A percentile compares a stretch with the other conserved stretches of the same genome.
These are phyloP conservation scores for Aphelinus atriplicis DNA, from an alignment of 1,140 invertebrate species.

Conservation along the genomic window DNA sequence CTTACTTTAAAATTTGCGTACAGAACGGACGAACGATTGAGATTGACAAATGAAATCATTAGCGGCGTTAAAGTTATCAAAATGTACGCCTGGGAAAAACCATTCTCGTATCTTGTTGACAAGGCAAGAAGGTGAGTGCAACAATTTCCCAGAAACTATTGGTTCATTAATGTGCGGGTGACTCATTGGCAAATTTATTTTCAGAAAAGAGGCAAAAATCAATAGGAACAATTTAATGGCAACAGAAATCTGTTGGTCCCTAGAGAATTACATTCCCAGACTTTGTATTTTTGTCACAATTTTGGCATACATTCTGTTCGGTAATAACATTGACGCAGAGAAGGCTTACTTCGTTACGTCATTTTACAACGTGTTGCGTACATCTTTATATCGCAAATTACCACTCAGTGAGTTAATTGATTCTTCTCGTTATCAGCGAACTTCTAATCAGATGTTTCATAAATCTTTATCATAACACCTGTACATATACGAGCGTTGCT, in stretches of 20 bases:
- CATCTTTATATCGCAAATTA: conserved; percentile 55
- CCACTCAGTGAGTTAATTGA: conserved; percentile 59
- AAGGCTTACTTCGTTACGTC: conserved; percentile 80
- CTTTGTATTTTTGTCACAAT: conserved; percentile 83
- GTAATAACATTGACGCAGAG: conserved; percentile 76
- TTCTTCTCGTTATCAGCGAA: background rate
- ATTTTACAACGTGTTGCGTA: conserved; percentile 78
- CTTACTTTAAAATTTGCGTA: conserved; percentile 74
- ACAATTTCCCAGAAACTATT: no score
- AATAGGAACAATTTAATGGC: conserved; percentile 56
- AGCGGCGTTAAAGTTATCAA: conserved; percentile 89
- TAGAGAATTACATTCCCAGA: conserved; percentile 79
- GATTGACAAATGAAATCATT: conserved; percentile 89
- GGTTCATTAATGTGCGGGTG: no score
- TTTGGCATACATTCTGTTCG: conserved; percentile 78
- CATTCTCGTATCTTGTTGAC: conserved; percentile 74
- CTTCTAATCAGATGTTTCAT: no score
- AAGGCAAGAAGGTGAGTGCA: conserved; percentile 63
- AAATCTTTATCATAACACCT: no score
- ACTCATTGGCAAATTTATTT: conserved; percentile 11
- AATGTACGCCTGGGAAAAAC: conserved; percentile 88
- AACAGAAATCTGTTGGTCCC: conserved; percentile 52
- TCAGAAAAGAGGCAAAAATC: conserved; percentile 60
- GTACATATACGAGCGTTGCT: no score
- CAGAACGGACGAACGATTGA: conserved; percentile 83